Base-by-base conservation (phyloP, 2,797 vertebrate genomes). In the Pachyuromys duprasi region DNA sequence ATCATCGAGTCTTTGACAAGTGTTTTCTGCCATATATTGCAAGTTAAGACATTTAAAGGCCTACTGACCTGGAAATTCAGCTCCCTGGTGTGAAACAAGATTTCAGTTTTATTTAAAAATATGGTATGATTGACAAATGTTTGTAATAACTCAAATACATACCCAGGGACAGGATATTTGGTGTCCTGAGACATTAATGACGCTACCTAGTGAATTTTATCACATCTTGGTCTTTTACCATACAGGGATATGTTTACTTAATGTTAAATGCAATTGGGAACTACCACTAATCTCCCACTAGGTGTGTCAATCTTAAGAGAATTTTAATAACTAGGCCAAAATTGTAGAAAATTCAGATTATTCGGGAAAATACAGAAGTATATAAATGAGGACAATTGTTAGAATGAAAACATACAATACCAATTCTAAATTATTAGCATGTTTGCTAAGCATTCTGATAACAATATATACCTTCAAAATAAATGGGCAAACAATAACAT, bases 1-100 rank as follows among this genome's bases (percentile, higher is more conserved):
- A 98, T 98, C 97, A 98, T 93, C 63, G 67, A 96, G 89, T 53
- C 97, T 98, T 98, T 98, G 95, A 96, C 96, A 97, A 98, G 97
- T 98, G 97, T 98, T 98, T 97, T 96, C 98, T 97, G 97, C 97
- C 95, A 94, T 89, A 74, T 93, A 1, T 81, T 97, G 96, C 86
- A 97, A 97, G 88, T 96, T 95, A 95, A 97, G 96, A 93, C 26
- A 53, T 93, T 93, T 86, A 60, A 98, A 90, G 33, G 1, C 60
- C 97, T 95, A 74, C 81, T 98, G 97, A 98, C 96, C 96, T 92
- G 63, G 86, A 95, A 96, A 95, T 88, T 90, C 93, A 92, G 93
- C 92, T 98, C 95, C 90, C 96, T 74, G 90, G 92, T 95, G 96
- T 92, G 92, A 96, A 96, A 91, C 76, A 97, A 97, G 95, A 98